phyloP scores from a whole-genome alignment of 2,797 vertebrate genomes.

The Argyrosomus regius region DNA sequence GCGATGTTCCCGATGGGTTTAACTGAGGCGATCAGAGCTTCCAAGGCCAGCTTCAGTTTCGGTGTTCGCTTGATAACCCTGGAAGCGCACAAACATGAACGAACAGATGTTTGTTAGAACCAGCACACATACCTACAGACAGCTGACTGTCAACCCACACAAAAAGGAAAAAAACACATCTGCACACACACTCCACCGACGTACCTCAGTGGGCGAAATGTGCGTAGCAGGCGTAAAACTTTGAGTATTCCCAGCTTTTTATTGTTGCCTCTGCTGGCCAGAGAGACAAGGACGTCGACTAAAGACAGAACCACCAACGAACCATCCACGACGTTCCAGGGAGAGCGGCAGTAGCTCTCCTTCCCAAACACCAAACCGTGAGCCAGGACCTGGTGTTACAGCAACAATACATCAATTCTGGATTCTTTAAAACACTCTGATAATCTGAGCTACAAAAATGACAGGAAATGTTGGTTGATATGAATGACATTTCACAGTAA shows the following conservation, averaged over 20 bases:
- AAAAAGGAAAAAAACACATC: neutral
- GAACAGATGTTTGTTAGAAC: neutral
- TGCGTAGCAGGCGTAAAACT: conserved; percentile 89
- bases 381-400: conserved; percentile 86
- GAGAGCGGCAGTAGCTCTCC: conserved; percentile 89
- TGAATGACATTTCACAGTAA: neutral
- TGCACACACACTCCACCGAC: neutral
- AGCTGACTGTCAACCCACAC: neutral
- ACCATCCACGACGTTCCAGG: conserved; percentile 92
- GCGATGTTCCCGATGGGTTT: conserved; percentile 93
- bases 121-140: neutral
- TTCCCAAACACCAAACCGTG: conserved; percentile 89
- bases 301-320: conserved; percentile 90
- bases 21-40: conserved; percentile 91
- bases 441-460: too few relatives aligned
- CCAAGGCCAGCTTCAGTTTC: conserved; percentile 92
- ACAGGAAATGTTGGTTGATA: too few relatives aligned
- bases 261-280: conserved; percentile 82
- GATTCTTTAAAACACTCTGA: too few relatives aligned
- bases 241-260: conserved; percentile 89
- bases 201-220: conserved; percentile 90
- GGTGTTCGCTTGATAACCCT: conserved; percentile 93
- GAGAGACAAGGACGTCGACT: conserved; percentile 88
- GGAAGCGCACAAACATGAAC: conserved; percentile 32
- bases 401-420: neutral